Evolutionary conservation across 1,140 invertebrate genomes (phyloP), one percentile per base, ranked within the genome.

Genomic region (Platorchestia sp.): DNA sequence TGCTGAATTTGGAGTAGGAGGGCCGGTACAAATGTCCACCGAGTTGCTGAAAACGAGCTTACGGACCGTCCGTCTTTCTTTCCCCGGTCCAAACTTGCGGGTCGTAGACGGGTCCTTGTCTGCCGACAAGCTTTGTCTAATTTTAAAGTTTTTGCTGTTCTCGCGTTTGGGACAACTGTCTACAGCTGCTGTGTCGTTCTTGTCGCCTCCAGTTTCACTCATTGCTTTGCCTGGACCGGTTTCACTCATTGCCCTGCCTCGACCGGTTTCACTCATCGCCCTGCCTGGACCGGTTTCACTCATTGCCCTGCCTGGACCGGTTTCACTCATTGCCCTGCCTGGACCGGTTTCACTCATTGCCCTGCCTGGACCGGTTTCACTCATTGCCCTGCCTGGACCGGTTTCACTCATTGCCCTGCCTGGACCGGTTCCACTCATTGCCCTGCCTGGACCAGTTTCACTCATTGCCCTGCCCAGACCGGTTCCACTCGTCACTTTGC

Each of bases 21-120:
- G 7, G 7, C 43, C 91, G 45, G 91, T 42, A 36, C 91, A 93
- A 6, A 47, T 19, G 43, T 93, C 91, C 91, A 93, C 91, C 40
- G 91, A 93, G 47, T 93, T 93, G 40, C 91, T 93, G 45, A 93
- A 93, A 19, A 93, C 91, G 36, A 93, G 45, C 45, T 93, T 93
- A 44, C 87, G 87, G 87, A 89, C 43, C 3, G 91, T 5, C 45
- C 91, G 91, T 47, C 91, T 93, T 14, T 45, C 91, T 47, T 47
- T 93, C 43, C 91, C 91, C 27, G 45, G 40, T 44, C 40, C 45
- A 14, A 16, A n/a, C 40, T 19, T n/a, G 43, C 45, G 0, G 45
- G 6, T 14, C 10, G 91, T 93, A 0, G 41, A 42, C 6, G 41
- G n/a, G 41, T 93, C 91, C 47, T 47, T 93, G 40, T 93, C 91